These are phyloP conservation scores for Vespertilio murinus DNA, from an alignment of 2,797 vertebrate species.

Conservation along the genomic window DNA sequence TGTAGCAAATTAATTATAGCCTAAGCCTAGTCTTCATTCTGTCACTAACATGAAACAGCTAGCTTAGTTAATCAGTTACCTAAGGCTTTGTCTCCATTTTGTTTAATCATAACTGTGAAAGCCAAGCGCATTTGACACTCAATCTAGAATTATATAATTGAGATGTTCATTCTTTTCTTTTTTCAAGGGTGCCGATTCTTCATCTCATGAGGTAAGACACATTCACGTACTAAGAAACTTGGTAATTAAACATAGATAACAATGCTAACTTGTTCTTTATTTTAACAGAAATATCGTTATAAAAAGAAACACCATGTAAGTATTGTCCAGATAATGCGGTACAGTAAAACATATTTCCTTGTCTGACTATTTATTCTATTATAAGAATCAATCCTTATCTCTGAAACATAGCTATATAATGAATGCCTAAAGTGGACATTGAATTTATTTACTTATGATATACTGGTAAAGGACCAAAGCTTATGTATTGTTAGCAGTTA, in stretches of 20 bases:
- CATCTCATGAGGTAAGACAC: slow-evolving; percentile 30
- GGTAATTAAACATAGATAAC: not conserved
- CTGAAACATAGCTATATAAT: not conserved
- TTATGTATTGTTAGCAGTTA: not conserved
- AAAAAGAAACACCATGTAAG: rapidly evolving
- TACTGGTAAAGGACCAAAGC: not conserved
- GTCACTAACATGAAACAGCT: not conserved
- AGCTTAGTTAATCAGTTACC: not conserved
- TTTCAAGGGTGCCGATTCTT: not conserved
- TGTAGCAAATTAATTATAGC: not conserved
- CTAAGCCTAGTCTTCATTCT: not conserved
- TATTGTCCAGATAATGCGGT: not conserved
- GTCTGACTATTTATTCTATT: not conserved
- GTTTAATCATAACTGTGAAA: not conserved
- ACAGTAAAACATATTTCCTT: not conserved
- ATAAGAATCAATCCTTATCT: not conserved
- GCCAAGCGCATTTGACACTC: not conserved
- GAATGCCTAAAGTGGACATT: not conserved
- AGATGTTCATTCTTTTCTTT: not conserved
- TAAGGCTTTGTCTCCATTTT: not conserved
- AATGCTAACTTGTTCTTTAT: not conserved
- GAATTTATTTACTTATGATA: not conserved
- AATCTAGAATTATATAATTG: not conserved
- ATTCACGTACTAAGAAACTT: not conserved
- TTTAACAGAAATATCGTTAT: not conserved